Conservation (phyloP, 2,888 invertebrate species). For the Cynaeus angustus region DNA sequence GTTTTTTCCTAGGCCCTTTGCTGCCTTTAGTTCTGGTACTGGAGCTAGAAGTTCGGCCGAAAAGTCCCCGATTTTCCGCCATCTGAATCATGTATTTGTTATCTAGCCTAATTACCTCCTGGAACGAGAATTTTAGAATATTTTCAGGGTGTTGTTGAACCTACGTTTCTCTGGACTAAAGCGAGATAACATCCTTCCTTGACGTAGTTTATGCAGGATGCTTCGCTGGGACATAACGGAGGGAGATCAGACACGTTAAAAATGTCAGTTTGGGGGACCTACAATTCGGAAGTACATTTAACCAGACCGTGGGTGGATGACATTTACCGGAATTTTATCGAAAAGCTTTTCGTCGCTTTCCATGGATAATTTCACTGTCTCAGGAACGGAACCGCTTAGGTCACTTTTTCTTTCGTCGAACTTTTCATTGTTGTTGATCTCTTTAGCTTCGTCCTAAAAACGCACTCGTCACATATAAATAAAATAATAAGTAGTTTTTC, state of each 20-base stretch:
- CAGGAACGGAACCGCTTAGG: not conserved
- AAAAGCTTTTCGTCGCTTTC: constrained; percentile 57
- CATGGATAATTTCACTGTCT: constrained; percentile 34
- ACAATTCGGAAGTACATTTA: constrained; percentile 44
- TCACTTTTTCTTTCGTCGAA: constrained; percentile 50
- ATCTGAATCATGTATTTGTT: constrained; percentile 89
- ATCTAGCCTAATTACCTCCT: constrained; percentile 84
- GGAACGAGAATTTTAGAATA: constrained; percentile 45
- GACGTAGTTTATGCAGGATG: constrained; percentile 70
- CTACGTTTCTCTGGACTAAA: constrained; percentile 79
- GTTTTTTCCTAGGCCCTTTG: constrained; percentile 63
- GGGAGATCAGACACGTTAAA: constrained; percentile 80
- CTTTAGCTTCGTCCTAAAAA: constrained; percentile 51
- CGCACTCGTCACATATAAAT: not conserved
- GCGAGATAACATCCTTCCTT: constrained; percentile 81
- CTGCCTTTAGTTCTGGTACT: constrained; percentile 70
- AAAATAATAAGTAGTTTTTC: no score
- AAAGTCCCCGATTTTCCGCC: constrained; percentile 86
- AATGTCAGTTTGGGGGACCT: constrained; percentile 82
- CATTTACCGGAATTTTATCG: constrained; percentile 56
- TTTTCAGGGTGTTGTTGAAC: constrained; percentile 7
- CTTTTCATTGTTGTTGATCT: constrained; percentile 65
- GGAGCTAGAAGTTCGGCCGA: constrained; percentile 71
- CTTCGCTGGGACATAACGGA: constrained; percentile 74
- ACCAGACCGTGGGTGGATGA: not conserved